Evolutionary conservation across 1,140 invertebrate species (phyloP), one percentile per base, ranked within the genome.

Genomic region (Scaptomyza graminum): DNA sequence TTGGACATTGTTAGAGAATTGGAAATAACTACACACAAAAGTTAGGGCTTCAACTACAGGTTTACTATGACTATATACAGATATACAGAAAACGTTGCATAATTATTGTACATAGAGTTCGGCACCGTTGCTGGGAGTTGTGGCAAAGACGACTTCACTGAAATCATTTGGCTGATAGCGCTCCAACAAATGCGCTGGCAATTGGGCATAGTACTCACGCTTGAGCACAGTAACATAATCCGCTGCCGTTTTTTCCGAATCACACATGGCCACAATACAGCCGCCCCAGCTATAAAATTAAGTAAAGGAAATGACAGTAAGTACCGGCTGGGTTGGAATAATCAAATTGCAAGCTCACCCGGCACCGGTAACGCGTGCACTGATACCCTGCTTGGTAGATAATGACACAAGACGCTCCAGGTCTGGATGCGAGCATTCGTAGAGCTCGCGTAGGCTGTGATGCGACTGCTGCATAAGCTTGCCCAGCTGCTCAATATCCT

Each of bases 341-440:
- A 31, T 0, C 0, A 0, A 25, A 22, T 18, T 13, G 7, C 0
- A 3, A 37, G 41, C 78, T 93, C 93, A 96, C 94, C 97, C 97
- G 13, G 97, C 97, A 55, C 99, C 99, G 5, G 99, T 99, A 34
- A 99, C 93, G 68, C 98, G 94, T 7, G 97, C 96, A 34, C 98
- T 97, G 16, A 96, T 93, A 37, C 96, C 95, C 57, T 94, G 93
- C 50, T 94, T 91, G 57, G 94, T 92, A n/a, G 97, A 97, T 47
- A 96, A 91, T 25, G 95, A 92, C 31, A 99, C 97, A 4, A 99
- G 93, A 52, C 93, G 92, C 92, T 99, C 98, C 59, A 99, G 93
- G 78, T 96, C 94, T 0, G 95, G 93, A 93, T 99, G 98, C 56
- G 97, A 99, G 92, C 98, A 99, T 91, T 99, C 97, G 90, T 99